Evolutionary conservation across 1,140 invertebrate species (phyloP), one percentile per base, ranked within the genome.

Genomic region (Aphaenogaster rudis): DNA sequence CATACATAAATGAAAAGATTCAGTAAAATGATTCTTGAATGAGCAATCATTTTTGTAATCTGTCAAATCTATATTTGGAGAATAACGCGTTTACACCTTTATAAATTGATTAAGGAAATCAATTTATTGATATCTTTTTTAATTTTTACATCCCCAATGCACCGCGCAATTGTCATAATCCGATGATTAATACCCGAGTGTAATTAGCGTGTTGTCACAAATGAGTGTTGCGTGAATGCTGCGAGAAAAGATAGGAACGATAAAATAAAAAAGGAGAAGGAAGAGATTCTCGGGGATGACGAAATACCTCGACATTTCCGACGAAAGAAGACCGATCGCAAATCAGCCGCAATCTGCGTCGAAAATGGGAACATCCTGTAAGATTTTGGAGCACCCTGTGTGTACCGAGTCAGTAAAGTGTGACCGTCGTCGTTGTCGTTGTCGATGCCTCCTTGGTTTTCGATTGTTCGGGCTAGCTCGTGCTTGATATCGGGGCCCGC

Each of bases 401-500:
- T 54, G 72, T 57, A 86, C 80, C 85, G 87, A 80, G 39, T 87
- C 90, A 91, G 84, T 74, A 77, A 88, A 91, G 72, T 91, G 71
- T 91, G 88, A 91, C 90, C 79, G 45, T 79, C 28, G 77, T 50
- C 69, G 74, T n/a, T 66, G 66, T 78, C 85, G 48, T 86, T 76
- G 90, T 90, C 89, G 86, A 86, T 88, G 78, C 64, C 81, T 82
- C 76, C 71, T 84, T 39, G 71, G 50, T 90, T 91, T 81, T 78
- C 91, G 88, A 92, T 92, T 92, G 92, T 92, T 91, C 92, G 66
- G 61, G 69, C 86, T 78, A 90, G 86, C 90, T 92, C 91, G 86
- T 91, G 91, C 91, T 88, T 91, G 91, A 84, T 92, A 92, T 92
- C 91, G 81, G 42, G 39, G 66, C 42, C 59, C 42, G 72, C 33